Conservation (phyloP, 1,140 invertebrate species). For the Drosophila saltans region DNA sequence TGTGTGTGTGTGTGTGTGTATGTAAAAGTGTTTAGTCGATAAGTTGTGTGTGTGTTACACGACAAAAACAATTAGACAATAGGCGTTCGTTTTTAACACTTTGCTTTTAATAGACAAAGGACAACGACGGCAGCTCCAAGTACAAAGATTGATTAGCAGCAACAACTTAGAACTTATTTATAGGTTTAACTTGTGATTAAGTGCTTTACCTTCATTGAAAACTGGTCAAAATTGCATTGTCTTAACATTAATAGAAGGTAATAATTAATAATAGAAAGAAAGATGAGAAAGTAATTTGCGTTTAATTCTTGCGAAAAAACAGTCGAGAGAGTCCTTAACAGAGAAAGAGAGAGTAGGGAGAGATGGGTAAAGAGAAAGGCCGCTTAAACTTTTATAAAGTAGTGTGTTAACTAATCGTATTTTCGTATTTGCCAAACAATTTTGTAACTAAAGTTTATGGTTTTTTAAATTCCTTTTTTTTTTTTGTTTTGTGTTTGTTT, state of each 20-base stretch:
- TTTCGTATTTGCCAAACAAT: conserved; percentile 18
- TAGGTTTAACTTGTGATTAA: conserved; percentile 69
- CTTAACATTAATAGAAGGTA: conserved; percentile 79
- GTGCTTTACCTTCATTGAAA: conserved; percentile 83
- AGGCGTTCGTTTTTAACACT: conserved; percentile 18
- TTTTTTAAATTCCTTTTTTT: conserved; percentile 41
- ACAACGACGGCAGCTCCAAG: conserved; percentile 18
- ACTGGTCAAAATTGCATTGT: conserved; percentile 83
- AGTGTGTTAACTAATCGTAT: neutral
- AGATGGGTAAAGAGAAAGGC: conserved; percentile 25
- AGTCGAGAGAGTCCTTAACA: conserved; percentile 45
- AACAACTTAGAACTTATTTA: conserved; percentile 47
- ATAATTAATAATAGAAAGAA: conserved; percentile 83
- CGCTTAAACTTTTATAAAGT: conserved; percentile 54
- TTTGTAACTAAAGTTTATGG: conserved; percentile 30
- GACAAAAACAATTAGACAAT: conserved; percentile 37
- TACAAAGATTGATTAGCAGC: conserved; percentile 54
- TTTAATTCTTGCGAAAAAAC: conserved; percentile 71
- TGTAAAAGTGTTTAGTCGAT: neutral
- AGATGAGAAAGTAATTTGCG: conserved; percentile 83
- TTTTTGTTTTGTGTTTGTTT: neutral
- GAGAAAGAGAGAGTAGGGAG: conserved; percentile 11
- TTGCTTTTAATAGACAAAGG: neutral
- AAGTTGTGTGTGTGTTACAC: neutral
- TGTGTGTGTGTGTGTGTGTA: neutral